Evolutionary conservation across 2,888 invertebrate genomes (phyloP), one percentile per base, ranked within the genome.

Genomic region (Argynnis bischoffii): DNA sequence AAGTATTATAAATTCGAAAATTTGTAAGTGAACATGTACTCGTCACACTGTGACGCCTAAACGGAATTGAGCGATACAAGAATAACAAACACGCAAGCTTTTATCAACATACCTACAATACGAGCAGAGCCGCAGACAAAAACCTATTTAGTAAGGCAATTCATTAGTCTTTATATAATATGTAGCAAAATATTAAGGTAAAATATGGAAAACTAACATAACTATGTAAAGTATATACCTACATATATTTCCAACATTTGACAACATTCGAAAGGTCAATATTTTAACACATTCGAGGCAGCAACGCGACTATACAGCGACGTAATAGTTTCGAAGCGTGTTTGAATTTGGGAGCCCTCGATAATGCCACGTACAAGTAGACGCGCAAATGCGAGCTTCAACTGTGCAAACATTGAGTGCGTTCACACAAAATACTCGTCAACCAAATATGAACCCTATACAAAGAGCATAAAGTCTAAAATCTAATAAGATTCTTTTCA

Each of bases 351-450:
- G 70, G 72, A 73, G 64, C 61, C 56, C 64, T 68, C 64, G 64
- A 64, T 68, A 64, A 64, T 16, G 31, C 41, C 53, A 46, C 53
- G 35, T 35, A 35, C 35, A 59, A 47, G 59, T 18, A 60, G 56
- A 64, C 60, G 53, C 67, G 61, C 54, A 55, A 64, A 59, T 65
- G 68, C 65, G 61, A 66, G 59, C 65, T 66, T 69, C 73, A 70
- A 69, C 73, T 72, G 74, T 64, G 71, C 76, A 75, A 75, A 77
- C 74, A 74, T 55, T 1, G 35, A 64, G 64, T 70, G 55, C 55
- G 61, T 65, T 65, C 68, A 65, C 65, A 63, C 56, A 68, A n/a
- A 63, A 59, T 3, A 46, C 6, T 14, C 21, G 6, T 14, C 48
- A 51, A 21, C 21, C 16, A 1, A 60, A 18, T 48, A 50, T 21